Conservation (phyloP, 2,113 vertebrate genomes). For the Tricholaema leucomelas region DNA sequence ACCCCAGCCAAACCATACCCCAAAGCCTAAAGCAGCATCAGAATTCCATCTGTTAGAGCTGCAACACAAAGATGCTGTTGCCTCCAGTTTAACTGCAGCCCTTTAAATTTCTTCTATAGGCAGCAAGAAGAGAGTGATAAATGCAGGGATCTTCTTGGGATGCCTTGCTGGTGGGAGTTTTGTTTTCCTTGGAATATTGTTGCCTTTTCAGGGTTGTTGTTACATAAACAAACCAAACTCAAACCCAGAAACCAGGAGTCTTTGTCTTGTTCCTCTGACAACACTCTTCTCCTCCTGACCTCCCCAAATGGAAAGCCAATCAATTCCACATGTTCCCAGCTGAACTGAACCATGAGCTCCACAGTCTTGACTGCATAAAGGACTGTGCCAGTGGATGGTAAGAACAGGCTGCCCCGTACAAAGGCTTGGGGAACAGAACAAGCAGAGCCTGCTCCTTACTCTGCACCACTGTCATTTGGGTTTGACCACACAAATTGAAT, state of each 20-base stretch:
- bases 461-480: neutral
- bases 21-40: neutral
- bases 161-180: neutral
- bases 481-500: slow-evolving; percentile 10
- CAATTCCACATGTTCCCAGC: neutral
- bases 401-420: neutral
- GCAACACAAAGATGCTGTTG: neutral
- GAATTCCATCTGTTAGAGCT: neutral
- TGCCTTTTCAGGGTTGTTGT: neutral
- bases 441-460: neutral
- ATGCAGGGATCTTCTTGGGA: neutral
- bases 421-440: neutral
- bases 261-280: neutral
- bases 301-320: neutral
- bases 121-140: neutral
- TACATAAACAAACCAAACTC: no score
- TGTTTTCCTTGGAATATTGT: neutral
- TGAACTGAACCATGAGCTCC: neutral
- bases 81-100: neutral
- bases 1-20: neutral
- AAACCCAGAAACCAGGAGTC: neutral
- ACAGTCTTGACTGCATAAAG: neutral
- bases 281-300: neutral
- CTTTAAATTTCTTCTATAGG: neutral
- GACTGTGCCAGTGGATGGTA: neutral